phyloP scores from a whole-genome alignment of 2,113 vertebrate species.

The human region GRCh38 chr15:99375001-99375500 shows the following conservation, averaged over 20 bases:
- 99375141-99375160: not conserved
- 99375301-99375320: not conserved
- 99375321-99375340: not conserved
- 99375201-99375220: not conserved
- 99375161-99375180: not conserved
- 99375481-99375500: not conserved
- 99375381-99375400: not conserved
- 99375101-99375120: not conserved
- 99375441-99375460: not conserved
- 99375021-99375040: too few species aligned
- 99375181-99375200: not conserved
- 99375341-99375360: not conserved
- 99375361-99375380: not conserved
- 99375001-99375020: not conserved
- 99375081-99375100: not conserved
- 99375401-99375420: not conserved
- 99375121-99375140: not conserved
- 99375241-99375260: conserved; percentile 4
- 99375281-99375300: not conserved
- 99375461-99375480: not conserved
- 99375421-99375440: not conserved
- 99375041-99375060: not conserved
- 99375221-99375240: not conserved
- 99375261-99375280: not conserved
- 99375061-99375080: not conserved